Conservation (phyloP, 2,888 invertebrate species). For the Catocala nupta region DNA sequence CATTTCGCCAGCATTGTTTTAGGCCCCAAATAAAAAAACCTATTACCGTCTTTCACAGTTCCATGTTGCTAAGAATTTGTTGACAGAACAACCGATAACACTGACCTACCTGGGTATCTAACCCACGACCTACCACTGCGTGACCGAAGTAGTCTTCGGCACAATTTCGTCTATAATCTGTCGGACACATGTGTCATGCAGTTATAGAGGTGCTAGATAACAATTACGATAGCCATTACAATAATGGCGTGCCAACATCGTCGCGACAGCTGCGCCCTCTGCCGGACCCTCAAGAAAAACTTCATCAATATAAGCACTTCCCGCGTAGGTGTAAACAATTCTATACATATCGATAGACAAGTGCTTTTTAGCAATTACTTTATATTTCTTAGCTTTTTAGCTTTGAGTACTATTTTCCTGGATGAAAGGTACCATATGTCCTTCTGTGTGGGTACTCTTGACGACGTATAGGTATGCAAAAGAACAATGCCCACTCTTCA, state of each 20-base stretch:
- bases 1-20: no score
- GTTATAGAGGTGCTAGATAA: slow-evolving; percentile 44
- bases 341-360: neutral
- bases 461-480: no score
- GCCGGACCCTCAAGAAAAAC: slow-evolving; percentile 21
- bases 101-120: no score
- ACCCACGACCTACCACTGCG: no score
- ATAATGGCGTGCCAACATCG: slow-evolving; percentile 75
- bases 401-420: no score
- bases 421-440: no score
- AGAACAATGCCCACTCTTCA: no score
- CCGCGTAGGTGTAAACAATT: slow-evolving; percentile 8
- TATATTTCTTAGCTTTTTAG: neutral
- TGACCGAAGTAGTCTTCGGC: slow-evolving; percentile 12
- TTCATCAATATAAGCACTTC: slow-evolving; percentile 20
- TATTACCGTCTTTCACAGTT: no score
- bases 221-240: slow-evolving; percentile 64
- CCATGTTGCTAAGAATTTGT: no score
- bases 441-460: no score
- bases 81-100: no score
- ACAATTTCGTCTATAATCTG: slow-evolving; percentile 1
- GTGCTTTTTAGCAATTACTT: slow-evolving; percentile 1
- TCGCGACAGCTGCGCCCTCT: slow-evolving; percentile 72
- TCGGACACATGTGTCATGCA: slow-evolving; percentile 56
- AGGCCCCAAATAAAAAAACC: no score